Conservation (phyloP, 2,113 vertebrate genomes). For the Macrotus californicus region DNA sequence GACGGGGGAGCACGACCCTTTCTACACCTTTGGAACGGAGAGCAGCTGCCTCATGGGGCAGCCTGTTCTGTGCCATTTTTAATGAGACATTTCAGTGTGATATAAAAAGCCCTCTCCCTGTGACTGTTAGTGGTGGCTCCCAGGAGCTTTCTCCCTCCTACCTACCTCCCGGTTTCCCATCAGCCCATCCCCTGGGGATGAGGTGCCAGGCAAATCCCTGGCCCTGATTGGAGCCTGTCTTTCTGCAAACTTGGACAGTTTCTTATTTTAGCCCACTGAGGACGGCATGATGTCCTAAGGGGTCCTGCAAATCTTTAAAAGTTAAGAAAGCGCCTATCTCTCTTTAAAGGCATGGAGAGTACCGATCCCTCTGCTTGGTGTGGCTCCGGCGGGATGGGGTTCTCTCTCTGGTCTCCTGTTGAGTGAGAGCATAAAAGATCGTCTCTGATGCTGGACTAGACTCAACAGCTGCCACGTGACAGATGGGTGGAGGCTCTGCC, state of each 20-base stretch:
- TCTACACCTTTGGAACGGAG: neutral
- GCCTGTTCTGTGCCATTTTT: no score
- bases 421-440: neutral
- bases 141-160: neutral
- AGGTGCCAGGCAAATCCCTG: neutral
- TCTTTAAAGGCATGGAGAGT: neutral
- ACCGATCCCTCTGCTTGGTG: neutral
- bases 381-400: neutral
- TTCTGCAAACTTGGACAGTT: neutral
- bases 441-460: neutral
- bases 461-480: rapidly evolving
- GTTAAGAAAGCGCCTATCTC: neutral
- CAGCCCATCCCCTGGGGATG: rapidly evolving
- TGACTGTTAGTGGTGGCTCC: neutral
- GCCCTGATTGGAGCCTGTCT: neutral
- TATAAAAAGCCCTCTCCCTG: no score
- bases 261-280: neutral
- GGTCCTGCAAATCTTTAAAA: neutral
- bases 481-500: neutral
- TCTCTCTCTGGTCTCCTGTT: neutral
- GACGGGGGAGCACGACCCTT: neutral
- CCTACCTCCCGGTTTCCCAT: neutral
- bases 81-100: neutral
- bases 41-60: neutral
- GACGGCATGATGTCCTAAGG: no score